Evolutionary conservation across 2,113 vertebrate genomes (phyloP).

Genomic region (Thalassoma bifasciatum): DNA sequence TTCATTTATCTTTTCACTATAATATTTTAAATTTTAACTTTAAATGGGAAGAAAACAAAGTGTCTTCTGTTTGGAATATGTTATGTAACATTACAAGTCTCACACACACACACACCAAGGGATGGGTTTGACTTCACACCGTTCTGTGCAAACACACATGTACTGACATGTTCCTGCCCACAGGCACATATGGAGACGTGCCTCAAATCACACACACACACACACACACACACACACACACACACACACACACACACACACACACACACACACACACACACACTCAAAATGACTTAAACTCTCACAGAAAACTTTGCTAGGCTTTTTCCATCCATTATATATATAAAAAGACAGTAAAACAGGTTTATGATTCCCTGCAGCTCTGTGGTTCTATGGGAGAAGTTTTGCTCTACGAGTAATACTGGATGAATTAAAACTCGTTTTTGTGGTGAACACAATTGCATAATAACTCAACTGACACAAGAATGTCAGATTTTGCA

Average conservation of each 20-base stretch:
- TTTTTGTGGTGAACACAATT: too few species aligned
- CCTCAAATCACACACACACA: background rate
- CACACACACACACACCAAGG: background rate
- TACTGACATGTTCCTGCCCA: background rate
- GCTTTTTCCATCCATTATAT: background rate
- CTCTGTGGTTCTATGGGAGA: too few species aligned
- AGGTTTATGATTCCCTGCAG: too few species aligned
- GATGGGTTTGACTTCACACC: background rate
- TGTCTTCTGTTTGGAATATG: background rate
- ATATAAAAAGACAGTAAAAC: too few species aligned
- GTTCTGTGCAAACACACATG: constrained; percentile 8
- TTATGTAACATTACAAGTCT: background rate
- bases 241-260: background rate
- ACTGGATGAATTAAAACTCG: too few species aligned
- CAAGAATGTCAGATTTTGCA: too few species aligned
- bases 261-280: background rate
- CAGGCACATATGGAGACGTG: background rate
- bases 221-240: background rate
- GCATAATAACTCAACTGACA: too few species aligned
- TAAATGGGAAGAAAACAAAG: background rate
- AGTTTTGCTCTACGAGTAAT: too few species aligned
- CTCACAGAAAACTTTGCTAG: background rate
- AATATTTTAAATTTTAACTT: too few species aligned
- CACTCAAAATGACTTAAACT: too few species aligned
- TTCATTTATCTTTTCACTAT: too few species aligned